Base-by-base conservation (phyloP, 2,888 invertebrate species). In the Lithophane leautieri region DNA sequence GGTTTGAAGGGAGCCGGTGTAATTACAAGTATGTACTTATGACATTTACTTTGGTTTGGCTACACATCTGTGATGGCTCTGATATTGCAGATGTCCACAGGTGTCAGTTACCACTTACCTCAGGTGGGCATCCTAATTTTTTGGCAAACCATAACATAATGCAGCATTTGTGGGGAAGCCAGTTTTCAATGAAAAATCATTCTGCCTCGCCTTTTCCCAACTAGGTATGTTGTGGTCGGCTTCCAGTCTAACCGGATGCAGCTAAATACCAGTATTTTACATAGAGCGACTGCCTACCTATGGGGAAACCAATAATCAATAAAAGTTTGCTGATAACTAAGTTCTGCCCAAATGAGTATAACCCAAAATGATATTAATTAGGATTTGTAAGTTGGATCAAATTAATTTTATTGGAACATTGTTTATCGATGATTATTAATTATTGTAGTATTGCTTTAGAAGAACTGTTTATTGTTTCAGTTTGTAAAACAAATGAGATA, bases 401-500 rank as follows among this genome's bases (percentile, higher is more conserved):
- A 58, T 78, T 71, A 72, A 72, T 72, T 71, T 78, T 8, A 77
- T 60, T 25, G 63, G 25, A 77, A 34, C 44, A 71, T 25, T 77
- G 19, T 50, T 65, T 40, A n/a, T 9, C 56, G 34, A 34, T 56
- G 16, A 34, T 34, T 25, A 28, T 42, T 50, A 54, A 34, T 34
- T 50, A 58, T 60, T 52, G 8, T 14, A 12, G 44, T 14, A n/a
- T 28, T 42, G 12, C 47, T 56, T 16, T 76, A 50, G 19, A 34
- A 34, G 9, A 25, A 50, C 19, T 28, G 19, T 58, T 63, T 34
- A n/a, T 25, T 34, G 70, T 62, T 62, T 42, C 3, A 42, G 50
- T 69, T 61, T 61, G 11, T 47, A 1, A 28, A 28, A 50, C 1
- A 25, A 54, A 52, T 47, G 12, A 22, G 8, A n/a, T 65, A 40